These are phyloP conservation scores for Acanthacorydalis orientalis DNA, from an alignment of 2,888 invertebrate species.

Conservation along the genomic window DNA sequence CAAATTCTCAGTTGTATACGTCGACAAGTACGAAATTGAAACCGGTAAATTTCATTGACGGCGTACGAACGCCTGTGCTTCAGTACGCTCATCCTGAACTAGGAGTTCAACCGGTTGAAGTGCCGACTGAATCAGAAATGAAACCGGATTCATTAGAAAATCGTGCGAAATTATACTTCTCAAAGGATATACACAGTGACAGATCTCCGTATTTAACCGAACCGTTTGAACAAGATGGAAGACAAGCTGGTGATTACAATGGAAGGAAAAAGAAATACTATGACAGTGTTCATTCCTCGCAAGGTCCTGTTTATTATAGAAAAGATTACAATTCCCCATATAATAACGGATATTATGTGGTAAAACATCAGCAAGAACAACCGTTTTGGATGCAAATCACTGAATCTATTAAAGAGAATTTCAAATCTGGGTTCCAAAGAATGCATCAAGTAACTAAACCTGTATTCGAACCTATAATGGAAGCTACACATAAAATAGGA, in stretches of 20 bases:
- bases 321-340: constrained; percentile 38
- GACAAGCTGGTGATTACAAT: background rate
- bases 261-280: constrained; percentile 24
- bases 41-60: constrained; percentile 45
- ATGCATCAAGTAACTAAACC: constrained; percentile 50
- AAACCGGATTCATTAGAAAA: constrained; percentile 9
- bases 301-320: constrained; percentile 28
- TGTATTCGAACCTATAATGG: constrained; percentile 55
- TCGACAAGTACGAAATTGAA: constrained; percentile 35
- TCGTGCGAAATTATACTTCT: constrained; percentile 31
- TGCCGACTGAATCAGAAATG: constrained; percentile 26
- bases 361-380: constrained; percentile 39
- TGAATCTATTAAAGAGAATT: constrained; percentile 53
- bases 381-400: constrained; percentile 60
- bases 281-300: constrained; percentile 23
- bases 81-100: constrained; percentile 69
- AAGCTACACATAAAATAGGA: constrained; percentile 64
- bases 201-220: constrained; percentile 36
- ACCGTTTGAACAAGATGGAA: constrained; percentile 12
- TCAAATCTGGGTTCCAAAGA: constrained; percentile 51
- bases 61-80: constrained; percentile 54
- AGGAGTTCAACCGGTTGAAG: constrained; percentile 58
- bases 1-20: constrained; percentile 46
- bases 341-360: constrained; percentile 35
- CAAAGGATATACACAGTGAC: constrained; percentile 34